These are phyloP conservation scores for Monodelphis domestica DNA, from an alignment of 2,797 vertebrate species.

Conservation along the genomic window DNA sequence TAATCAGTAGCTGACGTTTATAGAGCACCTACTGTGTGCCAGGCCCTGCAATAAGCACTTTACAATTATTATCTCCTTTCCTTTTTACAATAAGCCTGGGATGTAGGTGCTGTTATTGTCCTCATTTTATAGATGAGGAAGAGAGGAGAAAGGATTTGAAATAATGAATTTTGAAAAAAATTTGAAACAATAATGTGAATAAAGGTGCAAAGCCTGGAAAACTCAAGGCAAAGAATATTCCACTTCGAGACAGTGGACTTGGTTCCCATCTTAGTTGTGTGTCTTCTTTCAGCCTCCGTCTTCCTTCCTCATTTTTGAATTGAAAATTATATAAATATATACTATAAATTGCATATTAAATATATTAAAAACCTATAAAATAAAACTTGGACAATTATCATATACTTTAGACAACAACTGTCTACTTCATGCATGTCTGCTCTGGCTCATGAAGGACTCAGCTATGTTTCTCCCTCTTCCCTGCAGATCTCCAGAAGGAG, in stretches of 20 bases:
- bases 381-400: too few relatives aligned
- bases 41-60: not conserved
- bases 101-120: not conserved
- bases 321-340: too few relatives aligned
- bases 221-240: not conserved
- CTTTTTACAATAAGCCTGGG: not conserved
- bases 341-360: too few relatives aligned
- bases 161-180: too few relatives aligned
- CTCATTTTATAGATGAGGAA: not conserved
- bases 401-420: not conserved
- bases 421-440: not conserved
- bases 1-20: not conserved
- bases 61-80: not conserved
- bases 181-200: not conserved
- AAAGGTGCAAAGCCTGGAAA: not conserved
- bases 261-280: not conserved
- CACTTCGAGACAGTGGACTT: not conserved
- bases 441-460: not conserved
- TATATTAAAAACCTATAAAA: too few relatives aligned
- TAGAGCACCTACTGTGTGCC: too few relatives aligned
- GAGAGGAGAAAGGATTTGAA: not conserved
- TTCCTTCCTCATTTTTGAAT: not conserved
- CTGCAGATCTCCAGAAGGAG: constrained; percentile 75
- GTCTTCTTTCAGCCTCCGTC: not conserved
- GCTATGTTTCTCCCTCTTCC: not conserved